Conservation (phyloP, 2,797 vertebrate genomes). For the Myotis myotis region DNA sequence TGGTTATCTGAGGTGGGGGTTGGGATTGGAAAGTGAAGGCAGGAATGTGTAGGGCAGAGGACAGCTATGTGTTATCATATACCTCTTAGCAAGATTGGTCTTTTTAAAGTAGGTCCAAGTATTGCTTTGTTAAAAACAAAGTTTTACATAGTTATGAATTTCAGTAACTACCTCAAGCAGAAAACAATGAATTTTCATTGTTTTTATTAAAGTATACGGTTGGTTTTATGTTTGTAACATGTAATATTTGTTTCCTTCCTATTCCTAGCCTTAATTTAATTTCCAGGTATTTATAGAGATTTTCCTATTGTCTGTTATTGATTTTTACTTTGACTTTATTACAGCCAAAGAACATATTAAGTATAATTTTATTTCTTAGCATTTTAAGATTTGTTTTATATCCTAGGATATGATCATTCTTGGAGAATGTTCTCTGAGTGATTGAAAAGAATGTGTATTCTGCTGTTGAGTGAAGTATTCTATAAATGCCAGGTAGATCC, state of each 20-base stretch:
- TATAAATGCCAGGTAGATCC: neutral
- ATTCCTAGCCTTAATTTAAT: neutral
- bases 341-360: neutral
- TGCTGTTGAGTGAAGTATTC: neutral
- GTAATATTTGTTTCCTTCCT: neutral
- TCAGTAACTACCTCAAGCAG: neutral
- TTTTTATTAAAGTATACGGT: neutral
- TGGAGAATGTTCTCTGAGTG: neutral
- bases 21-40: neutral
- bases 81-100: neutral
- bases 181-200: neutral
- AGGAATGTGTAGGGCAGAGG: neutral
- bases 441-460: neutral
- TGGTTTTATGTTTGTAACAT: neutral
- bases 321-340: constrained; percentile 37
- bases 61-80: neutral
- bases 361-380: neutral
- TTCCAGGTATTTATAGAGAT: neutral
- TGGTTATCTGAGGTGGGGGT: neutral
- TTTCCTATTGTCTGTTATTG: constrained; percentile 1
- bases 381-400: neutral
- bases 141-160: neutral
- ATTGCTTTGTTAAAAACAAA: neutral
- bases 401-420: neutral
- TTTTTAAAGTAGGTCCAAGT: neutral